phyloP scores from a whole-genome alignment of 2,113 vertebrate species.

The Eudyptes chrysolophus region DNA sequence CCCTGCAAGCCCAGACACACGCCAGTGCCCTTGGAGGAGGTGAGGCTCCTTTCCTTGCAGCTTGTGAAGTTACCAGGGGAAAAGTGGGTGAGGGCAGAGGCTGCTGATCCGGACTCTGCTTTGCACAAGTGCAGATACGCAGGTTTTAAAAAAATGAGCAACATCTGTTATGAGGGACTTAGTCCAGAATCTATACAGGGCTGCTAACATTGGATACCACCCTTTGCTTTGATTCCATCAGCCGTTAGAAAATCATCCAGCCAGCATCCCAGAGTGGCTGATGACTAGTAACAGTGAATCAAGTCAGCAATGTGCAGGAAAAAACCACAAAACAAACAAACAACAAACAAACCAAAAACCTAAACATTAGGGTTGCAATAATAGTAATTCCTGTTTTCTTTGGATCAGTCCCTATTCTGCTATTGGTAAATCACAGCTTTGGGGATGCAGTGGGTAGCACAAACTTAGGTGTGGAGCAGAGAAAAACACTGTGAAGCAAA shows the following conservation, averaged over 20 bases:
- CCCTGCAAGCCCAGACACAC: not conserved
- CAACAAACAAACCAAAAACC: not conserved
- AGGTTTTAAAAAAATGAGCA: not conserved
- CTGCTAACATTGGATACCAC: not conserved
- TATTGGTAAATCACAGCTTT: not conserved
- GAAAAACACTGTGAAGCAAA: not conserved
- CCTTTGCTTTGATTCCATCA: not conserved
- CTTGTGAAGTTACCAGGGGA: not conserved
- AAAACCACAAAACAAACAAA: not conserved
- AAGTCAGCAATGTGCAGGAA: not conserved
- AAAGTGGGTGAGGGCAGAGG: not conserved
- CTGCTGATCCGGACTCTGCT: not conserved
- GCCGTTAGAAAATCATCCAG: not conserved
- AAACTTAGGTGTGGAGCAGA: not conserved
- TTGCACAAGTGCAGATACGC: not conserved
- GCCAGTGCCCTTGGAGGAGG: rapidly evolving
- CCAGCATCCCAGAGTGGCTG: not conserved
- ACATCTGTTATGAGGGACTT: not conserved
- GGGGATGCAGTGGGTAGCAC: not conserved
- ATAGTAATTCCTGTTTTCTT: not conserved
- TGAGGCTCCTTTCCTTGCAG: too few species aligned
- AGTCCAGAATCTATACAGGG: not conserved
- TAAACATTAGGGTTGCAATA: not conserved
- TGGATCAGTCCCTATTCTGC: not conserved
- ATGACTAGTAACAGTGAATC: not conserved